phyloP scores from a whole-genome alignment of 2,113 vertebrate species.

The Protobothrops flavoviridis region DNA sequence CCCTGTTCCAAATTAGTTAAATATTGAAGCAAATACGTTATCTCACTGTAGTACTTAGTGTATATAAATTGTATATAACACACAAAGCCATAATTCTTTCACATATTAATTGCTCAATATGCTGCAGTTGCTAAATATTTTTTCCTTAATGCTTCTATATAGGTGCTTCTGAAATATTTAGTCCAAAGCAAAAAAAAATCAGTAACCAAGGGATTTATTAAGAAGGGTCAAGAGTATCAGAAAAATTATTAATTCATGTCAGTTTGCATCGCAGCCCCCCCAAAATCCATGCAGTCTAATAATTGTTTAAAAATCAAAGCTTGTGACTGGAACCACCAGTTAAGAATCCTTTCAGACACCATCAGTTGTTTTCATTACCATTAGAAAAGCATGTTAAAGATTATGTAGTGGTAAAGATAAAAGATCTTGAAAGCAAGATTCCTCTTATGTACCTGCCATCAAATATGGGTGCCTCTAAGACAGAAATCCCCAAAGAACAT shows the following conservation, averaged over 20 bases:
- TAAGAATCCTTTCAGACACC: constrained; percentile 30
- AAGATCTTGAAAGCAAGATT: constrained; percentile 15
- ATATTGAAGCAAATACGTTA: background rate
- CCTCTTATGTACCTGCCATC: constrained; percentile 17
- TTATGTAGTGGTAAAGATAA: constrained; percentile 29
- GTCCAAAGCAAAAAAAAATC: constrained; percentile 51
- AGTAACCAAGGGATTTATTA: constrained; percentile 53
- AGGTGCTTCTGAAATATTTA: constrained; percentile 52
- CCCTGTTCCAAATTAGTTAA: background rate
- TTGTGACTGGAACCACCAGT: constrained; percentile 34
- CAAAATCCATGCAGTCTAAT: constrained; percentile 54
- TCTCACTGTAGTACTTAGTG: background rate
- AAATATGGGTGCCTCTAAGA: background rate
- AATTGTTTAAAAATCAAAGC: constrained; percentile 57
- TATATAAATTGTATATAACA: background rate
- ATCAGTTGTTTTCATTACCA: constrained; percentile 17
- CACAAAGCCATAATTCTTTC: background rate
- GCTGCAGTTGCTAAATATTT: background rate
- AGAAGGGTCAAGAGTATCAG: background rate
- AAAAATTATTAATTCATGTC: constrained; percentile 42
- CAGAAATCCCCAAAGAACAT: background rate
- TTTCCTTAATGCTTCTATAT: constrained; percentile 34
- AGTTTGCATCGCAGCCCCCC: constrained; percentile 43
- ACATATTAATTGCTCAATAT: background rate
- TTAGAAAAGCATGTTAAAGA: constrained; percentile 34